Evolutionary conservation across 2,888 invertebrate genomes (phyloP).

Genomic region (Danaus chrysippus): DNA sequence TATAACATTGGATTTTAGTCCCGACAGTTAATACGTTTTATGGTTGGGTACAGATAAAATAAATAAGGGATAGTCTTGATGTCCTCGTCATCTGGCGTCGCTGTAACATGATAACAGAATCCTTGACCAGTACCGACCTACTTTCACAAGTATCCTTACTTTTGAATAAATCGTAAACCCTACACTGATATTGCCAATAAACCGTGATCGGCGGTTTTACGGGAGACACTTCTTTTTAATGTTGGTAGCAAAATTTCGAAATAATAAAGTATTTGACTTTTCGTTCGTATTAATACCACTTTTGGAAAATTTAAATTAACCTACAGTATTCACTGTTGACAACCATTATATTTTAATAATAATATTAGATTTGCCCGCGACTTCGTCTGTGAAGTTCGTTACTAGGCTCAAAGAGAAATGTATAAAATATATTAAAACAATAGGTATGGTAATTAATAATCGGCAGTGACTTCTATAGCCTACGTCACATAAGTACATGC

Average conservation of each 20-base stretch:
- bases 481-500: no score
- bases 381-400: no score
- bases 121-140: conserved; percentile 47
- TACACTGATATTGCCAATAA: conserved; percentile 45
- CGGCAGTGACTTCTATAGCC: no score
- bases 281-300: no score
- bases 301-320: no score
- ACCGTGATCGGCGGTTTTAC: conserved; percentile 36
- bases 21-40: not conserved
- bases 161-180: conserved; percentile 55
- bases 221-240: conserved; percentile 30
- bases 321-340: no score
- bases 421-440: no score
- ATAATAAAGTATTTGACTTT: no score
- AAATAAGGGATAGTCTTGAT: conserved; percentile 10
- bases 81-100: conserved; percentile 7
- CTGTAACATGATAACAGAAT: conserved; percentile 26
- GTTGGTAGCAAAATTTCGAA: not conserved
- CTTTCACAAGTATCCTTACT: conserved; percentile 48
- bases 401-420: no score
- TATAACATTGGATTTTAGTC: not conserved
- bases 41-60: conserved; percentile 2
- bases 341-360: no score
- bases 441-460: no score
- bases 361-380: no score